Evolutionary conservation across 2,888 invertebrate species (phyloP).

Genomic region (Steinernema carpocapsae): DNA sequence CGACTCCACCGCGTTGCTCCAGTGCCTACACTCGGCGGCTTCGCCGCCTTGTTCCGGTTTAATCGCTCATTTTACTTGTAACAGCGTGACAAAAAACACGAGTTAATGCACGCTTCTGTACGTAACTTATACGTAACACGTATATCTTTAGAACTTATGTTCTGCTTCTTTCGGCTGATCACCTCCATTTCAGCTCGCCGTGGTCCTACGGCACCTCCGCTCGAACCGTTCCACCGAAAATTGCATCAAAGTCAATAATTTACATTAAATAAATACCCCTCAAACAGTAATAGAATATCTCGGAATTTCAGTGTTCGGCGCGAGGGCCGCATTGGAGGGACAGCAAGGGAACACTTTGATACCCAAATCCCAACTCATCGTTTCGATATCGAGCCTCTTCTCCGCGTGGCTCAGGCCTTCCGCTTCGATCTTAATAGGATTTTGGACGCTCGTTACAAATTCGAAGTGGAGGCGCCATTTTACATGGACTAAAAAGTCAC

Average conservation of each 20-base stretch:
- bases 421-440: neutral
- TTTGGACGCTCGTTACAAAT: conserved; percentile 75
- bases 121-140: too few relatives aligned
- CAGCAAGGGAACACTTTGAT: conserved; percentile 90
- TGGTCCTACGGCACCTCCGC: too few relatives aligned
- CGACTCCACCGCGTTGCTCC: too few relatives aligned
- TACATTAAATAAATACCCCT: neutral
- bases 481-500: conserved; percentile 74
- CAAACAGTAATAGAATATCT: conserved; percentile 27
- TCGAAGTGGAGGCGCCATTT: conserved; percentile 96
- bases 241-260: neutral
- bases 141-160: too few relatives aligned
- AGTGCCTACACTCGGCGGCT: too few relatives aligned
- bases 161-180: too few relatives aligned
- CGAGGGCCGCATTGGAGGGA: conserved; percentile 72
- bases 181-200: too few relatives aligned
- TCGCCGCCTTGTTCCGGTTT: too few relatives aligned
- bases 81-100: too few relatives aligned
- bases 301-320: neutral
- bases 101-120: too few relatives aligned
- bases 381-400: conserved; percentile 84
- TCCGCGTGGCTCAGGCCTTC: conserved; percentile 15
- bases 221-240: too few relatives aligned
- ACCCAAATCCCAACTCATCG: conserved; percentile 97
- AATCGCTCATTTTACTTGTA: too few relatives aligned